Base-by-base conservation (phyloP, 2,113 vertebrate genomes). In the Catharus fuscescens region DNA sequence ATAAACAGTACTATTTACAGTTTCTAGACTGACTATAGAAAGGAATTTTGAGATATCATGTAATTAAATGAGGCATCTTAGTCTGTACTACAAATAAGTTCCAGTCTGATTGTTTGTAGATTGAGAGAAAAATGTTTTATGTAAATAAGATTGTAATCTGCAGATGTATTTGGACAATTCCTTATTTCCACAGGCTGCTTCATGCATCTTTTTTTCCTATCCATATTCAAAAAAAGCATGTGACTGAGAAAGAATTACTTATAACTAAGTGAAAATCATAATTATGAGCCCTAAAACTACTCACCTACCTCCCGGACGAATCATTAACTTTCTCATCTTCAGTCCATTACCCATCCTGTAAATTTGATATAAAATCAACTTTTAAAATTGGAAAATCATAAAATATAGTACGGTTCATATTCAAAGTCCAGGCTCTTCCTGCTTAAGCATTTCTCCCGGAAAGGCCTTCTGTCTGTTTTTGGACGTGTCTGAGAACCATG, bases 321-420 rank as follows among this genome's bases (percentile, higher is more conserved):
- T 9, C 6, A 26, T 42, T 61, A 65, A 38, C 1, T 12, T 48
- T 79, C 48, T 70, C 8, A 52, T 45, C 13, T 36, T 71, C 1
- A 6, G 1, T 78, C 18, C 0, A 0, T 71, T 64, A 34, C 2
- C 3, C 5, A 29, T 60, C 20, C n/a, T 61, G 2, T 69, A 53
- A 53, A 72, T 56, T 14, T 48, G 16, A 45, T 57, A 19, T 21
- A 45, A 77, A 80, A 31, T 25, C 8, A 64, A 19, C 19, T 81
- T 65, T 25, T 42, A 26, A 65, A 74, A 40, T 45, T 32, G 0
- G 3, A 42, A 80, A 73, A 42, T 25, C 0, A 6, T 70, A 38
- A 64, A 69, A 28, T 48, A 3, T 2, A 62, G 19, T 29, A 29
- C 4, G 40, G 13, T 48, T 95, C 16, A 31, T 9, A 26, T n/a